Conservation (phyloP, 2,888 invertebrate genomes). For the Athetis lepigone region DNA sequence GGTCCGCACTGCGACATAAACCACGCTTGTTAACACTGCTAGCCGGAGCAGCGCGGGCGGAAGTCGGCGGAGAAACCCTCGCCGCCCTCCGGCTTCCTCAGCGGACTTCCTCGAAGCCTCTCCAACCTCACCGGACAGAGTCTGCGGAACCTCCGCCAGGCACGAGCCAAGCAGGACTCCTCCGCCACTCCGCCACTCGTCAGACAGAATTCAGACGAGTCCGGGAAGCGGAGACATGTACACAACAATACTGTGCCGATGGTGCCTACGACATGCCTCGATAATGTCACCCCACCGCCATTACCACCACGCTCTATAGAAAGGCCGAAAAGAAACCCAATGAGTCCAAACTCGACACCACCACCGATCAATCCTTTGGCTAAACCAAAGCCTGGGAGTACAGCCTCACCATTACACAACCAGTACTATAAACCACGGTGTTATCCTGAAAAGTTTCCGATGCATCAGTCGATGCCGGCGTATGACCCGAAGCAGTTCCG, state of each 20-base stretch:
- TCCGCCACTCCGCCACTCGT: conserved; percentile 75
- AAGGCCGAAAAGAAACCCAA: conserved; percentile 74
- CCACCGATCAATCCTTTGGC: conserved; percentile 73
- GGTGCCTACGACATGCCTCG: conserved; percentile 85
- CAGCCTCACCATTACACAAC: conserved; percentile 63
- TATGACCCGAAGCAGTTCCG: conserved; percentile 73
- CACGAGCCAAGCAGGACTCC: conserved; percentile 65
- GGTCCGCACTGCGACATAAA: conserved; percentile 44
- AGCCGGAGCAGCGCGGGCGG: too few relatives aligned
- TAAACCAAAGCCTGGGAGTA: conserved; percentile 70
- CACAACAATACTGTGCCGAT: conserved; percentile 83
- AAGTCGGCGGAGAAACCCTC: too few relatives aligned
- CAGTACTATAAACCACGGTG: conserved; percentile 72
- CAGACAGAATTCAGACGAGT: conserved; percentile 80
- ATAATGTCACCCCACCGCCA: conserved; percentile 82
- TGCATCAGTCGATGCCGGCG: conserved; percentile 81
- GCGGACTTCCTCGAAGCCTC: conserved; percentile 85
- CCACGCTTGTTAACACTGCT: conserved; percentile 44
- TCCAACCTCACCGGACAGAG: conserved; percentile 88
- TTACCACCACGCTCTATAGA: conserved; percentile 81
- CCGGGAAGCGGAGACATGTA: conserved; percentile 69
- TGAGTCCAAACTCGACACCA: conserved; percentile 64
- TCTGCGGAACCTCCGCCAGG: conserved; percentile 76
- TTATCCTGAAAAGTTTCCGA: conserved; percentile 62
- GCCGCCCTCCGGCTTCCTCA: conserved; percentile 80